A percentile compares a stretch with the other conserved stretches of the same genome.
Conservation (phyloP, 2,888 invertebrate species). For the Drosophila nr. perissopoda region DNA sequence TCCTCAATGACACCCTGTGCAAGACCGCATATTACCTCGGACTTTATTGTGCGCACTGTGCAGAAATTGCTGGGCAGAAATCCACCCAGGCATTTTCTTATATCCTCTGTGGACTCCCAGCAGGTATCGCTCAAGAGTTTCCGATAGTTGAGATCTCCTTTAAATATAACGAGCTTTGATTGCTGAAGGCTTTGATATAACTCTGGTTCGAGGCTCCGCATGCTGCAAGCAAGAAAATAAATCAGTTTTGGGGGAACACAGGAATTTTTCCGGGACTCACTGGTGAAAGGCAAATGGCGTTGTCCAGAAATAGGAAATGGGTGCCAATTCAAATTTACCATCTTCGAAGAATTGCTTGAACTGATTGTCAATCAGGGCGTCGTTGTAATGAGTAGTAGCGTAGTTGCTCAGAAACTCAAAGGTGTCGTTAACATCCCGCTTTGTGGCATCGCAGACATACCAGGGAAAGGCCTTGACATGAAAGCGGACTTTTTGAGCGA, state of each 20-base stretch:
- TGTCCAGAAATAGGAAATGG: conserved; percentile 94
- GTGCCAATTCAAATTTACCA: conserved; percentile 84
- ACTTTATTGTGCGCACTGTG: conserved; percentile 93
- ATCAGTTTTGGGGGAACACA: too few relatives aligned
- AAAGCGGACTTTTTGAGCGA: conserved; percentile 89
- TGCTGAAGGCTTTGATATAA: conserved; percentile 90
- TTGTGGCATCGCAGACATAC: conserved; percentile 96
- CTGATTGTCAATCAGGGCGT: conserved; percentile 85
- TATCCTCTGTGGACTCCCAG: conserved; percentile 90
- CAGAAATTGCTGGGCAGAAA: conserved; percentile 94
- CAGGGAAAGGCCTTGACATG: conserved; percentile 96
- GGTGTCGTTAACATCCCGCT: conserved; percentile 90
- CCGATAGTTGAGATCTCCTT: conserved; percentile 98
- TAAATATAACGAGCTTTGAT: conserved; percentile 91
- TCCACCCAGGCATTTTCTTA: conserved; percentile 86
- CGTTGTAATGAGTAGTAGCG: conserved; percentile 58
- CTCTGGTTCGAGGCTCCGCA: conserved; percentile 89
- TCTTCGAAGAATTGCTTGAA: conserved; percentile 87
- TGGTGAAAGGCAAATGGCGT: conserved; percentile 90
- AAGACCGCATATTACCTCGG: conserved; percentile 94
- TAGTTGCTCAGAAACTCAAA: conserved; percentile 85
- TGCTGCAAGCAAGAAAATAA: conserved; percentile 84
- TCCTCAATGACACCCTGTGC: conserved; percentile 87
- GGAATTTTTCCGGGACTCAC: conserved; percentile 29
- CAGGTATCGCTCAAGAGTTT: conserved; percentile 95